Evolutionary conservation across 1,140 invertebrate species (phyloP).

Genomic region (Mizuhopecten yessoensis): DNA sequence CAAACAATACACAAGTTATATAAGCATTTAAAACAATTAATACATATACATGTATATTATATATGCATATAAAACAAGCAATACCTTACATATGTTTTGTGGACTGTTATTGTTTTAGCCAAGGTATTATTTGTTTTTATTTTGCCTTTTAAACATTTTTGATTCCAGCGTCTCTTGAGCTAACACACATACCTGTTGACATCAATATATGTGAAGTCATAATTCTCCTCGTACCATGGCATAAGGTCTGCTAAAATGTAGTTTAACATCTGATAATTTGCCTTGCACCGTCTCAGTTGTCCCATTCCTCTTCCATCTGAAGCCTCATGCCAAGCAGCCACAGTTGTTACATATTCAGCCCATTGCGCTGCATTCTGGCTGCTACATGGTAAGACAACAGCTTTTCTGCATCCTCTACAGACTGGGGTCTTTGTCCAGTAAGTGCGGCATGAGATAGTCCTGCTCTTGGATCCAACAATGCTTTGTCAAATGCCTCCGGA

Average conservation of each 20-base stretch:
- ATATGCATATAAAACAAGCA: too few relatives aligned
- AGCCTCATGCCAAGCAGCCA: conserved; percentile 5
- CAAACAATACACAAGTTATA: too few relatives aligned
- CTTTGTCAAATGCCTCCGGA: conserved; percentile 30
- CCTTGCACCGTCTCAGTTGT: not conserved
- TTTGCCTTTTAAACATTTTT: too few relatives aligned
- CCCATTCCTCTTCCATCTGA: not conserved
- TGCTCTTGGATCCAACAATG: not conserved
- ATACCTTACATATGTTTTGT: too few relatives aligned
- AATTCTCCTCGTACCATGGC: not conserved
- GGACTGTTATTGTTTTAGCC: too few relatives aligned
- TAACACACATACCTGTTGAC: conserved; percentile 41
- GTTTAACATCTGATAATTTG: conserved; percentile 25
- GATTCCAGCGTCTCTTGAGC: too few relatives aligned
- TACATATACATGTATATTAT: too few relatives aligned
- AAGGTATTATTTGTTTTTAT: too few relatives aligned
- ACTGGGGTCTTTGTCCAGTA: conserved; percentile 11
- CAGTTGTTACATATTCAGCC: conserved; percentile 4
- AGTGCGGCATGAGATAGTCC: not conserved
- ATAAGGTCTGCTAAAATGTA: conserved; percentile 22
- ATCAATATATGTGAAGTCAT: not conserved
- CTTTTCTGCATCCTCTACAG: conserved; percentile 27
- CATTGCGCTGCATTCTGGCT: not conserved
- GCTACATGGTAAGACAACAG: not conserved
- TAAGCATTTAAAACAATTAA: too few relatives aligned